Base-by-base conservation (phyloP, 2,888 invertebrate genomes). In the Cheilosia scutellata region DNA sequence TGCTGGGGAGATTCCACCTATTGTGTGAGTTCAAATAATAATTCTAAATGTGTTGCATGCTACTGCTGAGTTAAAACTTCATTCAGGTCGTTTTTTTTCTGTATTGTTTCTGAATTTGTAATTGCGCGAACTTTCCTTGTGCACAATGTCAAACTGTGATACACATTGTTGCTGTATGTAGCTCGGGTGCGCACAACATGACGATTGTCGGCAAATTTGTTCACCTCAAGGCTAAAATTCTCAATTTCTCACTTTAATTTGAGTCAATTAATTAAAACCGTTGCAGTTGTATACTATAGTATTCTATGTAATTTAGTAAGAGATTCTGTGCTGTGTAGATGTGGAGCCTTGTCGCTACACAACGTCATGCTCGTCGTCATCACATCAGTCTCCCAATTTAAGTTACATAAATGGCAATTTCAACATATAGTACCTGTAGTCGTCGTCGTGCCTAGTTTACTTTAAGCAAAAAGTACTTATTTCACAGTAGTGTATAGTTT, bases 181-280 rank as follows among this genome's bases (percentile, higher is more conserved):
- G 49, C 25, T 49, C 37, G 49, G 11, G 55, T 6, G 44, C n/a
- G 29, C 16, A 16, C 40, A 42, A 33, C 40, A 29, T 25, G 20
- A 63, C 70, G 47, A 57, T 63, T 60, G 72, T 72, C 62, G 57
- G 51, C 71, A 80, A 72, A 72, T 80, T 71, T 82, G 82, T 82
- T 49, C 72, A 82, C 58, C 76, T 86, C 86, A 86, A 66, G 86
- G 86, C 51, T 82, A 66, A 72, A 80, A 70, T 78, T 78, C 78
- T 74, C 68, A 68, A 70, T 78, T 79, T 84, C 82, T 71, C 80
- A 72, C 80, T 82, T 76, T 76, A 86, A 86, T 80, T 86, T 86
- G 49, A 86, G 84, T 71, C 79, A 84, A 84, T 82, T 86, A 86
- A 86, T 72, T 86, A 76, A 77, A 86, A 77, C 40, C 31, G 66